Base-by-base conservation (phyloP, 1,140 invertebrate species). In the Pectinophora gossypiella region DNA sequence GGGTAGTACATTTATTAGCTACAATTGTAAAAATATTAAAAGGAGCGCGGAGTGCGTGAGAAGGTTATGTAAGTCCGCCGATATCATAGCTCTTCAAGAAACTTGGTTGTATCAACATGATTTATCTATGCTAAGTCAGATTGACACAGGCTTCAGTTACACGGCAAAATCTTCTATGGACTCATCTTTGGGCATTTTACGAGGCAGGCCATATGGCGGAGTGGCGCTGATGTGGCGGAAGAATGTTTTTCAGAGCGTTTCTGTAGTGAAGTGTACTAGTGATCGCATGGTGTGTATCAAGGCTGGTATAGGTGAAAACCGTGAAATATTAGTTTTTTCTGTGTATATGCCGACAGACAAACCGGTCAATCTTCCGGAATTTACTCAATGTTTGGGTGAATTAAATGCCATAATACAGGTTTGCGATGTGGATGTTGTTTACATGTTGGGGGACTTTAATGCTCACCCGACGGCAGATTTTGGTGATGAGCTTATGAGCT, bases 71-170 rank as follows among this genome's bases (percentile, higher is more conserved):
- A 4, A 38, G 35, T n/a, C 35, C 4, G n/a, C n/a, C 3, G 35
- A 38, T 38, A n/a, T 38, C 3, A 38, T 38, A 38, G 35, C 35
- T 10, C 35, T 38, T n/a, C 35, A 38, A n/a, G 35, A 38, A n/a
- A 38, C 35, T n/a, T 38, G 35, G 35, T n/a, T 38, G 4, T 38
- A 6, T 4, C 35, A 4, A 15, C 35, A 38, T 13, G 35, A 38
- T 13, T 3, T 38, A 10, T 3, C 35, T 3, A 4, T 38, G 13
- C 13, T 38, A n/a, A n/a, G 35, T 3, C 4, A 15, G 4, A 38
- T 13, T n/a, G 35, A 38, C n/a, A 3, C 35, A n/a, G 35, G n/a
- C 6, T 38, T 38, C n/a, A n/a, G 13, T 38, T 38, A 6, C 13
- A 13, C n/a, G 3, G 35, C 4, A 3, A 38, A 38, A 38, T 38